Base-by-base conservation (phyloP, 1,140 invertebrate species). In the Colletes gigas region DNA sequence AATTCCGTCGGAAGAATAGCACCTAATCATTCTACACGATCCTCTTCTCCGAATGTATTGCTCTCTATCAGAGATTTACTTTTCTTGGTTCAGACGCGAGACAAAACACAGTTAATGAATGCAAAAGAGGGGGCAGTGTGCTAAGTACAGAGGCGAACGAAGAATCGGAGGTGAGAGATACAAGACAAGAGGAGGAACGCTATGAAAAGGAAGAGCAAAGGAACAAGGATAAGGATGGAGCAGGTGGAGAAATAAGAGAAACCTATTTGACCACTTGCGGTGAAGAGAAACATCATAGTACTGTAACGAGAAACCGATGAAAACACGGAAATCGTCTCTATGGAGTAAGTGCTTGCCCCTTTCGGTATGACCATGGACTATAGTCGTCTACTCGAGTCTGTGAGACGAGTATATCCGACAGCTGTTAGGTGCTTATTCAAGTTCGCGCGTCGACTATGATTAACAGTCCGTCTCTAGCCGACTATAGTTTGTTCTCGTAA, bases 131-230 rank as follows among this genome's bases (percentile, higher is more conserved):
- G 17, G 44, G 47, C 65, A 52, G 65, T 67, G 65, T 44, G 65
- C 44, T 14, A 52, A 67, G 44, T 44, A 52, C 65, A 52, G 65
- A 21, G 10, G 12, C 19, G 65, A 67, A 19, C 19, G 44, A 67
- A 5, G 39, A 60, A 47, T 21, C 54, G 57, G n/a, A 50, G 44
- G 39, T 50, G 50, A 12, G 50, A 10, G 10, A 12, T 9, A 54
- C 65, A 57, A 39, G 66, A 77, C 41, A n/a, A 59, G 7, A 9
- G 59, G 65, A 67, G 10, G 44, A 14, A 78, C 68, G 75, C 10
- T 71, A 85, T 21, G 66, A 67, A 21, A 83, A 83, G 71, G 67
- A 80, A 41, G 47, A 71, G 17, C 67, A 79, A 57, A 65, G 74
- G 44, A 75, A 72, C 8, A 71, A 78, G 54, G 57, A 63, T 44